phyloP scores from a whole-genome alignment of 2,888 invertebrate species.

The Eristalis arbustorum region DNA sequence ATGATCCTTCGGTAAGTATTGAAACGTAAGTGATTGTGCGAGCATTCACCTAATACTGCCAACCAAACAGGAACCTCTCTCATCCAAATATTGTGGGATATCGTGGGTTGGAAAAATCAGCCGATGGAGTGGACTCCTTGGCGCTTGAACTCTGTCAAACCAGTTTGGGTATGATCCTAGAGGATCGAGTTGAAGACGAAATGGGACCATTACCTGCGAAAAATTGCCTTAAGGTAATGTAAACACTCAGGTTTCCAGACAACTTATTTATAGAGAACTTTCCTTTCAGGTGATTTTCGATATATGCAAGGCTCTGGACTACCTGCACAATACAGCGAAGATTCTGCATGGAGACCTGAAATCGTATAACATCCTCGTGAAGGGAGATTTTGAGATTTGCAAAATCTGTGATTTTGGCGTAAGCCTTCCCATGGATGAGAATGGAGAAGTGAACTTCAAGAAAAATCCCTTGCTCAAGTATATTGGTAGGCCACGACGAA shows the following conservation, averaged over 20 bases:
- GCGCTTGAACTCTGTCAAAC: conserved; percentile 90
- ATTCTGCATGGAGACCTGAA: conserved; percentile 92
- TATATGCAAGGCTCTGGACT: conserved; percentile 86
- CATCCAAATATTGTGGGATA: conserved; percentile 94
- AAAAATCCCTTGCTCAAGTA: conserved; percentile 82
- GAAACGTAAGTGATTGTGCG: not conserved
- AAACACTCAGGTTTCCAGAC: not conserved
- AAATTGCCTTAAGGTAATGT: conserved; percentile 83
- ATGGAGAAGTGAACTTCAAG: conserved; percentile 83
- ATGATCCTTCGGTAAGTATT: conserved; percentile 82
- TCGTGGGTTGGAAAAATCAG: conserved; percentile 80
- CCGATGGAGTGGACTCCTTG: conserved; percentile 82
- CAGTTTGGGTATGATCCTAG: conserved; percentile 88
- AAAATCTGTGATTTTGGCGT: conserved; percentile 94
- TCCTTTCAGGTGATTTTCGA: conserved; percentile 83
- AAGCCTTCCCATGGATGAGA: conserved; percentile 85
- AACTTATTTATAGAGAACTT: not conserved
- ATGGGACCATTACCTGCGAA: conserved; percentile 83
- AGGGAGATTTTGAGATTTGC: conserved; percentile 87
- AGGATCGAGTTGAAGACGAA: conserved; percentile 83
- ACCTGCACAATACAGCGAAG: conserved; percentile 87
- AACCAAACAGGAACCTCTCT: conserved; percentile 81
- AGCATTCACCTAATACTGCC: not conserved
- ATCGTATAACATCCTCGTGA: conserved; percentile 90
- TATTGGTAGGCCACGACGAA: conserved; percentile 80